Evolutionary conservation across 37 sponge, comb jelly and placozoan species (phyloP).

Genomic region (Bolinopsis microptera): DNA sequence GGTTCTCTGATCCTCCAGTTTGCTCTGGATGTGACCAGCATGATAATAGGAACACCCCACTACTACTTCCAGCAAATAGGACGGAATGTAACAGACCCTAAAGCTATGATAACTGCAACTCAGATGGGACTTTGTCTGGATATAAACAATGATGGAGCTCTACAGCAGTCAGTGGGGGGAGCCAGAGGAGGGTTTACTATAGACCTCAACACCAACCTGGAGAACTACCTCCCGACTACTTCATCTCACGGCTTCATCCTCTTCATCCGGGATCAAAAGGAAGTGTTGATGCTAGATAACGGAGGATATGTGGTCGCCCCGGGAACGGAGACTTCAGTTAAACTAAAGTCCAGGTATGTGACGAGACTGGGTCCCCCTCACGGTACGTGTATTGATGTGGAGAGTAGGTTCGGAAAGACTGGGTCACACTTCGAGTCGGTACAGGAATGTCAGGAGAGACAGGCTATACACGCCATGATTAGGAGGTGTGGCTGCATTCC

Average conservation of each 20-base stretch:
- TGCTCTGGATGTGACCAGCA: background rate
- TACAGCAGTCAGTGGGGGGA: background rate
- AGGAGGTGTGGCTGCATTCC: background rate
- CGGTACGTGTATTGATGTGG: background rate
- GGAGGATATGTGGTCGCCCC: background rate
- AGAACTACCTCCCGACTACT: background rate
- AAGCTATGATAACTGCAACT: background rate
- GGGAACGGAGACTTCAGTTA: constrained; percentile 14
- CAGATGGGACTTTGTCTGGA: background rate
- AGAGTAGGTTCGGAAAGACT: background rate
- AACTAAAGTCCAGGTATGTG: background rate
- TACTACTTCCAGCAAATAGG: background rate
- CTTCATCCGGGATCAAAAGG: background rate
- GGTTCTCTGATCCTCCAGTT: background rate
- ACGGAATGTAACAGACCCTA: background rate
- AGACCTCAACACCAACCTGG: background rate
- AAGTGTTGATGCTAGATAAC: background rate
- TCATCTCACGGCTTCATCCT: background rate
- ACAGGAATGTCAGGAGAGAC: background rate
- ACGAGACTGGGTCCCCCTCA: background rate
- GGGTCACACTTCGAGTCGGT: background rate
- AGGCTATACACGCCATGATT: background rate
- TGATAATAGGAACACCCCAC: background rate
- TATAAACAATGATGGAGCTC: background rate
- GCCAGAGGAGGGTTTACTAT: background rate